Evolutionary conservation across 1,140 invertebrate genomes (phyloP).

Genomic region (Aplysia californica): DNA sequence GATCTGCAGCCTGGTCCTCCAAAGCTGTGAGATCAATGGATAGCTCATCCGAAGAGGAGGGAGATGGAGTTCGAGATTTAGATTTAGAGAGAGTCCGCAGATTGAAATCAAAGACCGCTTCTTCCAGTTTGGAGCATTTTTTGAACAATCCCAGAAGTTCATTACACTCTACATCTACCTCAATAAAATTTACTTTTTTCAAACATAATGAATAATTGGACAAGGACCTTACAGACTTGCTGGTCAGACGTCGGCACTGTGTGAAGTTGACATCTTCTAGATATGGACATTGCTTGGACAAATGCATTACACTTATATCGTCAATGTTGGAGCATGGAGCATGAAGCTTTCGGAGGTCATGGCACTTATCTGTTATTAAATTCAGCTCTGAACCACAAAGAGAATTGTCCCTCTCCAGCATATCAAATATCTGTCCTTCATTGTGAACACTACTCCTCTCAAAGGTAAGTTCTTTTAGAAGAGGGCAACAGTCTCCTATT

Average conservation of each 20-base stretch:
- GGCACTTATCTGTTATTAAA: slow-evolving; percentile 6
- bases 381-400: slow-evolving; percentile 18
- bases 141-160: neutral
- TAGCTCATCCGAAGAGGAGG: neutral
- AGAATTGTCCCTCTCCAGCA: slow-evolving; percentile 3
- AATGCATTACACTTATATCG: slow-evolving; percentile 14
- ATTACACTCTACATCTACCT: neutral
- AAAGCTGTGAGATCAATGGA: neutral
- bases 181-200: neutral
- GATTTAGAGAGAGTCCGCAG: too few relatives aligned
- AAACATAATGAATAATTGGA: slow-evolving; percentile 9
- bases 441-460: neutral
- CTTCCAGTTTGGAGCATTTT: slow-evolving; percentile 5
- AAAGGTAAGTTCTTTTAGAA: slow-evolving; percentile 6
- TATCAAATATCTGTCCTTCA: slow-evolving; percentile 1
- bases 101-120: slow-evolving; percentile 24
- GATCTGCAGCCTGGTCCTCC: neutral
- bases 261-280: slow-evolving; percentile 23
- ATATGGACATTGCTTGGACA: slow-evolving; percentile 15
- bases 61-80: neutral
- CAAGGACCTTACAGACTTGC: slow-evolving; percentile 3
- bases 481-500: slow-evolving; percentile 11
- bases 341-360: slow-evolving; percentile 17
- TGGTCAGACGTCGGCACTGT: slow-evolving; percentile 9
- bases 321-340: slow-evolving; percentile 22